Base-by-base conservation (phyloP, 2,797 vertebrate species). In the Hippoglossus hippoglossus region DNA sequence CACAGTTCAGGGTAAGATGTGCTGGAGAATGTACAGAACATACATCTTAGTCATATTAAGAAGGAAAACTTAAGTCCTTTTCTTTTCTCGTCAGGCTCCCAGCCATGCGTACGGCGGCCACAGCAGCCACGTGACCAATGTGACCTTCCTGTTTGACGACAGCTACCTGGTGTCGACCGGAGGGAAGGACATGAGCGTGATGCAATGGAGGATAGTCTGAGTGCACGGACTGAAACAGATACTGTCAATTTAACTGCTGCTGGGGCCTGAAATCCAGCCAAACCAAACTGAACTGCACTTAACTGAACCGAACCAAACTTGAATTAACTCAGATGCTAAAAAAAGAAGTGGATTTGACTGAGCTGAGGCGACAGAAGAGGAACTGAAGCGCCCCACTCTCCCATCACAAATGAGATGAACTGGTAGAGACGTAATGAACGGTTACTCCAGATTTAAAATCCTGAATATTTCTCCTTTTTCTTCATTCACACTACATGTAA, bases 71-170 rank as follows among this genome's bases (percentile, higher is more conserved):
- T 46, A 16, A 46, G 15, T 7, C 6, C 25, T 39, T 24, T n/a
- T 21, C 1, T 67, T 73, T 54, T 74, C 12, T 71, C 90, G 89
- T 58, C 86, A 99, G 98, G 97, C 98, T 85, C 96, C 97, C 34
- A 96, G 97, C 91, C 96, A 98, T 22, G 90, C 95, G 74, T 98
- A 98, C 2, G 87, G 96, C 0, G 97, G 96, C 73, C 98, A 99
- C 54, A 99, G 98, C 92, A 99, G 98, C 86, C 98, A 99, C 1
- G 98, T 99, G 89, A 99, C 98, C 92, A 99, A 97, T 2, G 97
- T 99, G 60, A 95, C 93, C 89, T 99, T 99, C 94, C 95, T 99
- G 70, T 92, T 90, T 55, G 95, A 97, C 19, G 97, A 99, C 94
- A 96, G 96, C 90, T 96, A 95, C 89, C 94, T 99, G 89, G 95